Conservation (phyloP, 2,797 vertebrate genomes). For the Sebastes iracundus region DNA sequence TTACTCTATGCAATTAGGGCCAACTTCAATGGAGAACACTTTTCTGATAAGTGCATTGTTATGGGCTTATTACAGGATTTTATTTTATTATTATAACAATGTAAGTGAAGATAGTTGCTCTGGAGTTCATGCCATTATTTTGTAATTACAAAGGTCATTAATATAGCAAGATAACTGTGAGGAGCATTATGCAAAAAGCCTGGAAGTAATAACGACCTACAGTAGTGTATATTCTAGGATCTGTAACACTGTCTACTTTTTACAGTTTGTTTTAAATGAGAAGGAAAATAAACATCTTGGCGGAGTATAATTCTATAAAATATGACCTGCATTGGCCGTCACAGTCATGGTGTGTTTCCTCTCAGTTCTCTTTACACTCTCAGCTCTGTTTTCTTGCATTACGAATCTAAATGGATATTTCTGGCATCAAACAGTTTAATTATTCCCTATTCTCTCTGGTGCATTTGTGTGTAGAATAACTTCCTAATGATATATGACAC, state of each 20-base stretch:
- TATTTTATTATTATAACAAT: constrained; percentile 51
- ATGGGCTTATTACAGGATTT: constrained; percentile 49
- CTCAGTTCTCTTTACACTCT: constrained; percentile 4
- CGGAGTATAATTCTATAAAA: constrained; percentile 5
- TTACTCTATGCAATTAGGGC: constrained; percentile 61
- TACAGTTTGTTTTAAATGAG: neutral
- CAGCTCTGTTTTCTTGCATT: constrained; percentile 45
- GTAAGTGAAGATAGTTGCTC: neutral
- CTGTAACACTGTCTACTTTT: neutral
- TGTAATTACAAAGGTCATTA: constrained; percentile 51
- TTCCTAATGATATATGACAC: constrained; percentile 64
- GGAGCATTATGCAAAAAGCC: neutral
- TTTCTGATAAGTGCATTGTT: constrained; percentile 54
- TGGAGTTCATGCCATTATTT: constrained; percentile 31
- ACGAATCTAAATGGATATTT: constrained; percentile 63
- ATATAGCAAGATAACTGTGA: constrained; percentile 20
- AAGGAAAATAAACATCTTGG: no score
- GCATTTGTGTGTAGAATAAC: constrained; percentile 44
- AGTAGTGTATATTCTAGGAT: neutral
- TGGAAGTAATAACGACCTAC: neutral
- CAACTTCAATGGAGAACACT: constrained; percentile 32
- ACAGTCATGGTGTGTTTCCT: constrained; percentile 1
- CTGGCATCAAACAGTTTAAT: constrained; percentile 67
- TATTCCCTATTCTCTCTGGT: constrained; percentile 55
- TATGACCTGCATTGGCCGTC: neutral